Evolutionary conservation across 2,888 invertebrate species (phyloP), one percentile per base, ranked within the genome.

Genomic region (Brachylomia viminalis): DNA sequence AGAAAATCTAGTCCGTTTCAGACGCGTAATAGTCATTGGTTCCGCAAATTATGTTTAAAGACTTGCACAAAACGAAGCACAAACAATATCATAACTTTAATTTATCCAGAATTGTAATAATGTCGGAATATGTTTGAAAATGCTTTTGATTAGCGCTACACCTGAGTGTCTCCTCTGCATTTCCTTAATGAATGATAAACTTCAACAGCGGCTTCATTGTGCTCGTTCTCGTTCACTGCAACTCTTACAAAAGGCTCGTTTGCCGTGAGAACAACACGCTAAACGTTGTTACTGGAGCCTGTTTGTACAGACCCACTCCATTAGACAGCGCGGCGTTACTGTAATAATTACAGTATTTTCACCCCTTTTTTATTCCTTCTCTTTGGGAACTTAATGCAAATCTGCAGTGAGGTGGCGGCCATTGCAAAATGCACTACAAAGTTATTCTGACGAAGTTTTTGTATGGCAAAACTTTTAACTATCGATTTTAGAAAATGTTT

Each of bases 241-340:
- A 73, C 49, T 80, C 38, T 23, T 2, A 56, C 27, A 73, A 73
- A 73, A 17, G 7, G 70, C 45, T 54, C 2, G 17, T 54, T 38
- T 72, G 66, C n/a, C 38, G 30, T 62, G 52, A 71, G 62, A 81
- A 78, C 49, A 77, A 56, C 64, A 71, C 38, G n/a, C 47, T 82
- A 62, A 82, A 59, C 62, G n/a, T 59, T 75, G 72, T 70, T 70
- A 75, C 49, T 62, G 27, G 15, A 72, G 42, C 42, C 27, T 69
- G 47, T 79, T 75, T 58, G 56, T 42, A 30, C 68, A 67, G n/a
- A n/a, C 52, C 62, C 62, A 33, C 54, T 71, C 59, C n/a, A 62
- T 66, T 72, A 78, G 45, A 45, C 64, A 56, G 38, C 6, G 23
- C n/a, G 3, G 45, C 27, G 15, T 5, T 42, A 47, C 27, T 54